Evolutionary conservation across 2,797 vertebrate genomes (phyloP).

Genomic region (Sebastolobus alascanus): DNA sequence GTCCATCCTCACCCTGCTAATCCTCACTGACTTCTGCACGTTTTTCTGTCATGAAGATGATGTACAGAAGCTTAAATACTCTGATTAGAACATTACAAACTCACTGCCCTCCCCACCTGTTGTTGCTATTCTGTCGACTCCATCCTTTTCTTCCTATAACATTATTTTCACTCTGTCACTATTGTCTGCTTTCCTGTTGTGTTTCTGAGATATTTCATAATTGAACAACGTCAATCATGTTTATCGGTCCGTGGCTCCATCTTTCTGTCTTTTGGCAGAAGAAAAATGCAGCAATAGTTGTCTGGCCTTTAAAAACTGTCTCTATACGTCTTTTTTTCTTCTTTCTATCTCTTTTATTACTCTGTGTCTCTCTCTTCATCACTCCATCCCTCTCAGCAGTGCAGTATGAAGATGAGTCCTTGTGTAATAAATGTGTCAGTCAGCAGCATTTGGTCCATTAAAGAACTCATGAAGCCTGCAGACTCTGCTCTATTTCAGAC

Average conservation of each 20-base stretch:
- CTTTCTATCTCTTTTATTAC: neutral
- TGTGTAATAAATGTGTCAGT: constrained; percentile 39
- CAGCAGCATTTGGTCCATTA: constrained; percentile 35
- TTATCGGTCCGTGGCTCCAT: neutral
- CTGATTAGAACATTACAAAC: neutral
- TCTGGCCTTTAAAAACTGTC: neutral
- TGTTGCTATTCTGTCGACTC: neutral
- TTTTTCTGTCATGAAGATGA: neutral
- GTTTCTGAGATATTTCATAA: neutral
- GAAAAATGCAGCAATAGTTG: neutral
- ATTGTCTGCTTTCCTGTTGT: neutral
- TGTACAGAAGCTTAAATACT: neutral
- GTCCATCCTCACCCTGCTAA: neutral
- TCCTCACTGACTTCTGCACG: neutral
- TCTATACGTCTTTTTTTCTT: neutral
- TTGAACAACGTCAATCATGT: neutral
- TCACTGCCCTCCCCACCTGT: neutral
- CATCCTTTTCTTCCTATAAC: neutral
- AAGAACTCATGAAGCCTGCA: constrained; percentile 48
- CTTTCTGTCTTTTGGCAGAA: neutral
- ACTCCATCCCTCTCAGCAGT: neutral
- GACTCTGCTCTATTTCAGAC: constrained; percentile 11
- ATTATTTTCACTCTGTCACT: neutral
- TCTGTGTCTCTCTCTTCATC: neutral
- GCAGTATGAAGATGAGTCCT: constrained; percentile 18